phyloP scores from a whole-genome alignment of 2,797 vertebrate genomes.

The Pempheris klunzingeri region DNA sequence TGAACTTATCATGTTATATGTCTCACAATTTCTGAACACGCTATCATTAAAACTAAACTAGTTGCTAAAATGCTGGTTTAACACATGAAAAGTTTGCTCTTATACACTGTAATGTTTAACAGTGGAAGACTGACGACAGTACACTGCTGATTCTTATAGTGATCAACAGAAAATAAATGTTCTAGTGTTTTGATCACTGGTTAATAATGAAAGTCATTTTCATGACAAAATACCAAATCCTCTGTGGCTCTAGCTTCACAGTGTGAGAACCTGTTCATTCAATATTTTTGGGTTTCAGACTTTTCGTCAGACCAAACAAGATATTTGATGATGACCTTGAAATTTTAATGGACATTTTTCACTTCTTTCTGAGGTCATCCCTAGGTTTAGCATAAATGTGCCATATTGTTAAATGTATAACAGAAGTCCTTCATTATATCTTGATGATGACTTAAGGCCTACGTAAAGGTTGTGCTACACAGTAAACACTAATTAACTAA shows the following conservation, averaged over 20 bases:
- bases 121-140: not conserved
- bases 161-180: not conserved
- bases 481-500: not conserved
- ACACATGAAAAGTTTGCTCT: not conserved
- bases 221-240: too few species aligned
- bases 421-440: not conserved
- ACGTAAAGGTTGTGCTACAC: not conserved
- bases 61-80: not conserved
- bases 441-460: not conserved
- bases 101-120: not conserved
- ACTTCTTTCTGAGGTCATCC: not conserved
- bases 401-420: not conserved
- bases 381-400: not conserved
- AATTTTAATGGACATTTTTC: not conserved
- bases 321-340: not conserved
- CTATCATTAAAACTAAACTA: too few species aligned
- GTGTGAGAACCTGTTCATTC: not conserved
- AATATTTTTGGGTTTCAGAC: not conserved
- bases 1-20: too few species aligned
- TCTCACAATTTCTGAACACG: too few species aligned
- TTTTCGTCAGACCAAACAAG: not conserved
- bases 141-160: not conserved
- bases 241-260: not conserved
- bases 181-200: not conserved
- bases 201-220: not conserved